Evolutionary conservation across 1,140 invertebrate genomes (phyloP).

Genomic region (Melanaphis sacchari): DNA sequence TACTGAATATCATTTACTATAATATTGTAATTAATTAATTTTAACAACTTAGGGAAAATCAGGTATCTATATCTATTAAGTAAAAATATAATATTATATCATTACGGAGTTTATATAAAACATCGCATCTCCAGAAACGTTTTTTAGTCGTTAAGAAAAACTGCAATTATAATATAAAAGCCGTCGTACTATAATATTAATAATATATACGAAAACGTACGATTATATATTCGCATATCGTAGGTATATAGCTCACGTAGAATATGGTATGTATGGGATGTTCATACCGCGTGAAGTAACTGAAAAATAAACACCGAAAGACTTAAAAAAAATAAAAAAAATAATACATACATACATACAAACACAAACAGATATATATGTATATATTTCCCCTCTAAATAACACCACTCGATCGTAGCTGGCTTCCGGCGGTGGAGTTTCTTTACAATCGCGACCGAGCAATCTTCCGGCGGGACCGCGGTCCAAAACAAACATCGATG

Average conservation of each 20-base stretch:
- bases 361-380: no score
- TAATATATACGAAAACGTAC: neutral
- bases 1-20: neutral
- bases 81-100: neutral
- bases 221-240: neutral
- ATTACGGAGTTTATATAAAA: neutral
- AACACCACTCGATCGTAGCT: neutral
- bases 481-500: slow-evolving; percentile 15
- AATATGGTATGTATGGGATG: neutral
- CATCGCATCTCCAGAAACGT: neutral
- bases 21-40: neutral
- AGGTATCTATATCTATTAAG: neutral
- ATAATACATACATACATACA: no score
- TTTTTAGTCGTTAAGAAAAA: neutral
- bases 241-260: neutral
- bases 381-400: neutral
- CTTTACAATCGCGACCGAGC: neutral
- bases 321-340: neutral
- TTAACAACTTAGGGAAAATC: neutral
- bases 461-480: neutral
- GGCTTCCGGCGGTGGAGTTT: neutral
- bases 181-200: slow-evolving; percentile 9
- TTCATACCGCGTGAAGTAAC: neutral
- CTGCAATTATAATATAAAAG: neutral
- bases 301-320: slow-evolving; percentile 4